Conservation (phyloP, 2,888 invertebrate genomes). For the Pimpla rufipes region DNA sequence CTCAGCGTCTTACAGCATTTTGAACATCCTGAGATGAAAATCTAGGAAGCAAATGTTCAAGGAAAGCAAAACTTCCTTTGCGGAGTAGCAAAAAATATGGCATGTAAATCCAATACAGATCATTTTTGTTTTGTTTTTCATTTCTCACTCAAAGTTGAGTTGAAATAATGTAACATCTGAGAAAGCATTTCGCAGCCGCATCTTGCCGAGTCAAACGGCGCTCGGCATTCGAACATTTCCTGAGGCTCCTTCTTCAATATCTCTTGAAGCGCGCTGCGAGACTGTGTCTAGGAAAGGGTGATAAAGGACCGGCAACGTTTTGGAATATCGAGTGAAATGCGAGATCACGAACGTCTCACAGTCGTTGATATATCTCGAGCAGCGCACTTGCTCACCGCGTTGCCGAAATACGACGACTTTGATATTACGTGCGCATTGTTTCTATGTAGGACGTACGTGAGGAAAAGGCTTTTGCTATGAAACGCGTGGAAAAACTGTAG, state of each 20-base stretch:
- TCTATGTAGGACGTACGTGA: constrained; percentile 40
- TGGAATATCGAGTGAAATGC: constrained; percentile 61
- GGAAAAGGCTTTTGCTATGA: constrained; percentile 48
- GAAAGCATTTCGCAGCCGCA: neutral
- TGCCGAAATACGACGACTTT: constrained; percentile 55
- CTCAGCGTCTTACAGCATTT: too few species aligned
- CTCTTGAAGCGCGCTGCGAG: constrained; percentile 34
- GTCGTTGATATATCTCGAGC: constrained; percentile 19
- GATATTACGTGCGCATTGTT: constrained; percentile 53
- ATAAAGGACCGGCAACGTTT: constrained; percentile 61
- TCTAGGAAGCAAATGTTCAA: too few species aligned
- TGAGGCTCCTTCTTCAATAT: constrained; percentile 51
- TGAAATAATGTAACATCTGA: constrained; percentile 19
- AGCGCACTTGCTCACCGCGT: constrained; percentile 5
- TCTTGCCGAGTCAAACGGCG: constrained; percentile 19
- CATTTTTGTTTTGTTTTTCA: neutral
- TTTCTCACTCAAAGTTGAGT: neutral
- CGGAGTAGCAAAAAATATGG: too few species aligned
- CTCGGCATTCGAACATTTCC: constrained; percentile 18
- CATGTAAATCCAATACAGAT: too few species aligned
- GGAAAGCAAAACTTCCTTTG: too few species aligned
- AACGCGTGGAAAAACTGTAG: constrained; percentile 3
- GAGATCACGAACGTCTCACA: constrained; percentile 45
- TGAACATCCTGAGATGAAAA: too few species aligned
- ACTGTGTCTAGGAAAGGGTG: constrained; percentile 30